Evolutionary conservation across 2,797 vertebrate species (phyloP).

Genomic region (Triplophysa bombifrons): DNA sequence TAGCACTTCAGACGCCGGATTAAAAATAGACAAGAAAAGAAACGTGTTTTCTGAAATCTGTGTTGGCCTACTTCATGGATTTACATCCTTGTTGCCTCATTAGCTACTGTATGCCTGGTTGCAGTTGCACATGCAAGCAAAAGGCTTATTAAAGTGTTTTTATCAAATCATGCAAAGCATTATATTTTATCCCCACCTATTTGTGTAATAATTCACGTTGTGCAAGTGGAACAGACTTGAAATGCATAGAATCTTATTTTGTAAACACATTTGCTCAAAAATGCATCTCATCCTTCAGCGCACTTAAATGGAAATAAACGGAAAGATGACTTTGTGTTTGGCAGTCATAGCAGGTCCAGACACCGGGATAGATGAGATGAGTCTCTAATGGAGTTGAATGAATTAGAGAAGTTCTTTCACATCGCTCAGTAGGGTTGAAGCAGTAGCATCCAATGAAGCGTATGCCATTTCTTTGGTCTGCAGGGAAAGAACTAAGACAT

Average conservation of each 20-base stretch:
- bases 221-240: not conserved
- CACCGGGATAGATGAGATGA: constrained; percentile 40
- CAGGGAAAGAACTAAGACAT: constrained; percentile 35
- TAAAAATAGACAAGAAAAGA: constrained; percentile 10
- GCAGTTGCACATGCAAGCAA: constrained; percentile 8
- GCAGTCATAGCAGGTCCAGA: constrained; percentile 33
- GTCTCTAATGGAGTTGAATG: constrained; percentile 45
- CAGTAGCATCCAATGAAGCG: not conserved
- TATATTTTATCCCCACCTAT: not conserved
- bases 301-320: constrained; percentile 55
- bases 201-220: not conserved
- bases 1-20: constrained; percentile 3
- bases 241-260: constrained; percentile 9
- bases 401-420: constrained; percentile 40
- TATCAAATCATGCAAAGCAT: not conserved
- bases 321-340: constrained; percentile 31
- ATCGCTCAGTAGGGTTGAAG: constrained; percentile 15
- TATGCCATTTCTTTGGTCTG: constrained; percentile 37
- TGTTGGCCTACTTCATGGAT: constrained; percentile 18
- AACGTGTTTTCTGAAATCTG: constrained; percentile 15
- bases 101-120: constrained; percentile 10
- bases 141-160: constrained; percentile 10
- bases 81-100: constrained; percentile 16
- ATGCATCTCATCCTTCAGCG: constrained; percentile 26
- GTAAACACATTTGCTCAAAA: constrained; percentile 39